Conservation (phyloP, 2,797 vertebrate genomes). For the Discoglossus pictus region DNA sequence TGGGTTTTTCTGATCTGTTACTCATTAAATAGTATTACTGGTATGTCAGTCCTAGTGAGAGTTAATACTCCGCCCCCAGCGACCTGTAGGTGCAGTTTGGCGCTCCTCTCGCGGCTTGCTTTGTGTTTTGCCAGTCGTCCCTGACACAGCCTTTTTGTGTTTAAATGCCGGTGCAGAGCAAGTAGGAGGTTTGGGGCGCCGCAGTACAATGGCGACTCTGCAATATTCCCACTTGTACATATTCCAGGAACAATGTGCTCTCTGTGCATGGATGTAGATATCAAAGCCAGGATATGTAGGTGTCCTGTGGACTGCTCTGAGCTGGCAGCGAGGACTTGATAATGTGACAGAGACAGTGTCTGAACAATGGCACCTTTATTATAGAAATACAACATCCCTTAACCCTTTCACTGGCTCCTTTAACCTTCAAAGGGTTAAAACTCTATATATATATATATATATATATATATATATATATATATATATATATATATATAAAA, state of each 20-base stretch:
- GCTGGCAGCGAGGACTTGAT: constrained; percentile 1
- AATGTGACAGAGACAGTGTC: background rate
- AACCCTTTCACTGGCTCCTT: no score
- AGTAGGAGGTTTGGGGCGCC: constrained; percentile 60
- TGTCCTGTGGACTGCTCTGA: constrained; percentile 55
- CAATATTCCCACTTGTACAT: constrained; percentile 62
- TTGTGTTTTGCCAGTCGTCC: constrained; percentile 22
- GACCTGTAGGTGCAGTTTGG: constrained; percentile 53
- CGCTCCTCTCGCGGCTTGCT: background rate
- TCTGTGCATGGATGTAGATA: constrained; percentile 63
- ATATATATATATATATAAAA: no score
- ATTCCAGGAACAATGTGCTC: constrained; percentile 68
- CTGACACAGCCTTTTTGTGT: constrained; percentile 53
- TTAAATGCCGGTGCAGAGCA: constrained; percentile 21
- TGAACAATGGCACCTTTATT: constrained; percentile 14
- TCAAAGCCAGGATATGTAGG: constrained; percentile 66
- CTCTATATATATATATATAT: no score
- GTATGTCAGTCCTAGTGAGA: no score
- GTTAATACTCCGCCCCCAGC: background rate
- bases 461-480: no score
- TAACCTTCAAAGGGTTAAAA: no score
- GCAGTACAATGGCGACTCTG: constrained; percentile 52
- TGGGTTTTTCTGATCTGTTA: no score
- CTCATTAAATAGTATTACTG: no score
- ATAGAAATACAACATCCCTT: background rate